A percentile compares a stretch with the other conserved stretches of the same genome.
phyloP scores from a whole-genome alignment of 2,888 invertebrate species.

The Heliconius sara region DNA sequence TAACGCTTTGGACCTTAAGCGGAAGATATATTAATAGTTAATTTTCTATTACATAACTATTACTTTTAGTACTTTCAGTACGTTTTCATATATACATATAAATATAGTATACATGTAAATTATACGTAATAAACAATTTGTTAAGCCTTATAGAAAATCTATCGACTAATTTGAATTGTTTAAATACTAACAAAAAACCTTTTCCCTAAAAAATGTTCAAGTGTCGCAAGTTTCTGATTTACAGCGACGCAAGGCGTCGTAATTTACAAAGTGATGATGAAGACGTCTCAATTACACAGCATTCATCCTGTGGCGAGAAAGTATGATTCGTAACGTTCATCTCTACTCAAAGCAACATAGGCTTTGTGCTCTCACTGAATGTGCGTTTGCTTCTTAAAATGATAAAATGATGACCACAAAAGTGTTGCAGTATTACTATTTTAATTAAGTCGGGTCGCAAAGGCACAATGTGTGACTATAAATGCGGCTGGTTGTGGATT shows the following conservation, averaged over 20 bases:
- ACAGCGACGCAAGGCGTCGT: conserved; percentile 17
- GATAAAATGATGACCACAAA: not conserved
- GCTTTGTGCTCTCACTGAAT: conserved; percentile 37
- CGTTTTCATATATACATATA: not conserved
- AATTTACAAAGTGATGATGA: conserved; percentile 50
- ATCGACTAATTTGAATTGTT: not conserved
- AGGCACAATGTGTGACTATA: too few relatives aligned
- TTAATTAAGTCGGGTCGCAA: too few relatives aligned
- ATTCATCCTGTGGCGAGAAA: conserved; percentile 68
- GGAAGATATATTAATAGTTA: too few relatives aligned
- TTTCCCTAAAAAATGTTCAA: not conserved
- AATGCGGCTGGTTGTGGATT: too few relatives aligned
- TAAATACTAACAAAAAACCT: not conserved
- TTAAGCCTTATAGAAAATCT: not conserved
- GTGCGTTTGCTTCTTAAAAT: conserved; percentile 45
- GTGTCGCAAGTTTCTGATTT: conserved; percentile 20
- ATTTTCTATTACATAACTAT: not conserved
- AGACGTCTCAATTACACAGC: conserved; percentile 67
- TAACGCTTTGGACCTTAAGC: too few relatives aligned
- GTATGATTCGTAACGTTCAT: conserved; percentile 55
- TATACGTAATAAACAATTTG: not conserved
- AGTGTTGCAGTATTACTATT: not conserved
- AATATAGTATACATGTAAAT: not conserved
- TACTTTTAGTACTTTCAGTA: too few relatives aligned
- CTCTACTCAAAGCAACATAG: conserved; percentile 35